Evolutionary conservation across 1,140 invertebrate genomes (phyloP).

Genomic region (Dysdera silvatica): DNA sequence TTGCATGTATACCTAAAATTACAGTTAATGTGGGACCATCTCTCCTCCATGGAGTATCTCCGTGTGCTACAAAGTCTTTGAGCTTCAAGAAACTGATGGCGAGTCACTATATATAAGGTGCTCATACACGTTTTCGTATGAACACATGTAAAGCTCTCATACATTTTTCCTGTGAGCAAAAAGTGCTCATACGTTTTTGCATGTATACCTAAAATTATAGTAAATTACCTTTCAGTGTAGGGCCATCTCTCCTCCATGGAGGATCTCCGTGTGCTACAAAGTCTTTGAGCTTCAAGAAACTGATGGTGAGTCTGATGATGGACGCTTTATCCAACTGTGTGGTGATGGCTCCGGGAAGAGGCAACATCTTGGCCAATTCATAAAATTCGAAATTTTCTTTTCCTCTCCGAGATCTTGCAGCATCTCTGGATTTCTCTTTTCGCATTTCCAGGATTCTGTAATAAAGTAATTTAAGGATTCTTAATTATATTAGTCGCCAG

Average conservation of each 20-base stretch:
- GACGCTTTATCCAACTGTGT: constrained; percentile 97
- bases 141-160: too few species aligned
- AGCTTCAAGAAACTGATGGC: constrained; percentile 96
- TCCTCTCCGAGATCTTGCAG: constrained; percentile 82
- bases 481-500: too few species aligned
- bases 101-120: too few species aligned
- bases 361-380: constrained; percentile 94
- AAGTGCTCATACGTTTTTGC: too few species aligned
- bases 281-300: constrained; percentile 89
- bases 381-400: constrained; percentile 99
- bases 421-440: constrained; percentile 94
- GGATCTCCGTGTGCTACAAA: constrained; percentile 92
- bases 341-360: constrained; percentile 90
- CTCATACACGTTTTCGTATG: too few species aligned
- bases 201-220: too few species aligned
- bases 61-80: constrained; percentile 86
- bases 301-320: constrained; percentile 95
- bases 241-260: constrained; percentile 71
- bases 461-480: constrained; percentile 35
- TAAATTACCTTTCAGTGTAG: constrained; percentile 43
- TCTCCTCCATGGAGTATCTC: constrained; percentile 84
- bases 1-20: too few species aligned
- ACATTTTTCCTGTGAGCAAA: too few species aligned
- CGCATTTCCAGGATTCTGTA: constrained; percentile 89
- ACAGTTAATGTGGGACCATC: constrained; percentile 61